A percentile compares a stretch with the other conserved stretches of the same genome.
phyloP scores from a whole-genome alignment of 2,113 vertebrate genomes.

The Chaetodon trifascialis region DNA sequence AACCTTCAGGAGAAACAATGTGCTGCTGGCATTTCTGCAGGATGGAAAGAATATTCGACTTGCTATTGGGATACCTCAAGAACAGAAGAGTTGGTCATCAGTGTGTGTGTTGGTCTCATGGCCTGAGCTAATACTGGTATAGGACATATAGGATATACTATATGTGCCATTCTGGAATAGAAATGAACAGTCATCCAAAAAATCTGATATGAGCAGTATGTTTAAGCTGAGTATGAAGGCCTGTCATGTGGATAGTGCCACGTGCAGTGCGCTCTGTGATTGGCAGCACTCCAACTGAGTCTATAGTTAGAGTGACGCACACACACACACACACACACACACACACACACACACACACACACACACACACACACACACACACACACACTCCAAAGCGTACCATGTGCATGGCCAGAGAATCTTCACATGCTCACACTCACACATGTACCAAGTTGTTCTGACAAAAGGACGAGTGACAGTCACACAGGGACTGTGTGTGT shows the following conservation, averaged over 20 bases:
- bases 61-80: background rate
- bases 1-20: background rate
- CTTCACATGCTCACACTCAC: slow-evolving; percentile 8
- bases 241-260: slow-evolving; percentile 11
- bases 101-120: background rate
- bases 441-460: background rate
- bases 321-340: slow-evolving; percentile 1
- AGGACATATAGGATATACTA: background rate
- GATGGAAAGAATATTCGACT: background rate
- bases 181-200: background rate
- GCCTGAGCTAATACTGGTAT: background rate
- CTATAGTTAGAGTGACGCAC: slow-evolving; percentile 41
- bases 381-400: background rate
- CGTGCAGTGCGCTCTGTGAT: background rate
- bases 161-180: background rate
- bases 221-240: slow-evolving; percentile 1
- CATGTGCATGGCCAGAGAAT: slow-evolving; percentile 17
- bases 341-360: background rate
- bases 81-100: background rate
- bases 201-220: background rate
- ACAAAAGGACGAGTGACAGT: background rate
- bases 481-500: background rate
- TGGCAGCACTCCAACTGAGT: background rate
- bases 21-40: background rate
- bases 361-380: background rate